Percentiles rank a stretch among this genome's conserved stretches.
Evolutionary conservation across 2,888 invertebrate species (phyloP).

Genomic region (Scaptomyza parva): DNA sequence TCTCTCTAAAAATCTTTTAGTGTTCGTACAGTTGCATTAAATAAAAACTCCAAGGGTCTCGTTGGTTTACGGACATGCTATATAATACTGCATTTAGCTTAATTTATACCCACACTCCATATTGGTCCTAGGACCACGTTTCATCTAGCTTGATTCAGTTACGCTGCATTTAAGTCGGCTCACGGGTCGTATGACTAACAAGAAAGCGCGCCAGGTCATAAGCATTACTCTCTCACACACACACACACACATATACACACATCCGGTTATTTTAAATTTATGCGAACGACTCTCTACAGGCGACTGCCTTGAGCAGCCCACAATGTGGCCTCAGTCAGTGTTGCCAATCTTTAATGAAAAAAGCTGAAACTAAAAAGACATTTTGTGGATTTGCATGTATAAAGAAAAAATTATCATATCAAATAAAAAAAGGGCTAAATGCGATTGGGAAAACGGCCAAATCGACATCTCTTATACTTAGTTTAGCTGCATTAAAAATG

Average conservation of each 20-base stretch:
- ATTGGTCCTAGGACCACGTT: slow-evolving; percentile 2
- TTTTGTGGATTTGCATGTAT: neutral
- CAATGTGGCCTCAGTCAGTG: neutral
- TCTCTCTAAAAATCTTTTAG: too few relatives aligned
- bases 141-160: slow-evolving; percentile 16
- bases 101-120: slow-evolving; percentile 6
- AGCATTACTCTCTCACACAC: slow-evolving; percentile 33
- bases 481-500: slow-evolving; percentile 20
- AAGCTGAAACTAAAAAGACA: neutral
- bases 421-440: neutral
- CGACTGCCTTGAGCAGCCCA: slow-evolving; percentile 11
- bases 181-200: slow-evolving; percentile 55
- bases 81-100: slow-evolving; percentile 10
- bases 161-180: slow-evolving; percentile 13
- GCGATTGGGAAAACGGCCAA: neutral
- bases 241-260: slow-evolving; percentile 6
- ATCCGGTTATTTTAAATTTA: slow-evolving; percentile 44
- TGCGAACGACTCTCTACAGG: slow-evolving; percentile 38
- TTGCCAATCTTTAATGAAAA: neutral
- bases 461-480: neutral
- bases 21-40: neutral
- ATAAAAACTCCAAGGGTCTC: neutral
- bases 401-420: too few relatives aligned
- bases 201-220: slow-evolving; percentile 39
- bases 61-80: neutral